Base-by-base conservation (phyloP, 1,140 invertebrate genomes). In the Drosophila pallidifrons region DNA sequence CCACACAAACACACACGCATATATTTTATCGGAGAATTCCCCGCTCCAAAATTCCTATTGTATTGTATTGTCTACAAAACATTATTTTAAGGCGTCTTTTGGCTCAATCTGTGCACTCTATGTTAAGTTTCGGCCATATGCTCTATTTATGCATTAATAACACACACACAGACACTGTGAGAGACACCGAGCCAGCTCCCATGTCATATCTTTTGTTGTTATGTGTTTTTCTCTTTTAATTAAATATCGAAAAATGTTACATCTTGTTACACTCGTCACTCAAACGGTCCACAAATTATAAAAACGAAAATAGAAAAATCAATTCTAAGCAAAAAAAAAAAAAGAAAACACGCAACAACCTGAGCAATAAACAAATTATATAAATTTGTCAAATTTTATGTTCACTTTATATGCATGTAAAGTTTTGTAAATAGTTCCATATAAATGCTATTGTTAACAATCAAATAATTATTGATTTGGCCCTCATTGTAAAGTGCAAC, bases 271-370 rank as follows among this genome's bases (percentile, higher is more conserved):
- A 76, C 20, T 25, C 13, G 68, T 66, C 74, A 66, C 32, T 59
- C 74, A 72, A 72, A 76, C 74, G 55, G 69, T 76, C 74, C 74
- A 76, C 68, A 76, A 76, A 72, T 57, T 69, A 54, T 54, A 7
- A 8, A 25, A 55, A 60, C 25, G 28, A n/a, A 41, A 28, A 60
- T 28, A 4, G 35, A 43, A 28, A 46, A 25, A 49, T 32, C 20
- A 57, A 41, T 20, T 28, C 20, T 45, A 58, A 52, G 5, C 15
- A 47, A 58, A 52, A 7, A 58, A 52, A 5, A 38, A 57, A 57
- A 51, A 11, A 20, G 20, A 49, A 28, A 51, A 55, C 63, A 54
- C 49, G 63, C 57, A 52, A 45, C 30, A 65, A 72, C 38, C 49
- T 64, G 52, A 64, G 72, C 54, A 75, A 75, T 75, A 64, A 64